Evolutionary conservation across 2,113 vertebrate species (phyloP).

Genomic region (Athene noctua): DNA sequence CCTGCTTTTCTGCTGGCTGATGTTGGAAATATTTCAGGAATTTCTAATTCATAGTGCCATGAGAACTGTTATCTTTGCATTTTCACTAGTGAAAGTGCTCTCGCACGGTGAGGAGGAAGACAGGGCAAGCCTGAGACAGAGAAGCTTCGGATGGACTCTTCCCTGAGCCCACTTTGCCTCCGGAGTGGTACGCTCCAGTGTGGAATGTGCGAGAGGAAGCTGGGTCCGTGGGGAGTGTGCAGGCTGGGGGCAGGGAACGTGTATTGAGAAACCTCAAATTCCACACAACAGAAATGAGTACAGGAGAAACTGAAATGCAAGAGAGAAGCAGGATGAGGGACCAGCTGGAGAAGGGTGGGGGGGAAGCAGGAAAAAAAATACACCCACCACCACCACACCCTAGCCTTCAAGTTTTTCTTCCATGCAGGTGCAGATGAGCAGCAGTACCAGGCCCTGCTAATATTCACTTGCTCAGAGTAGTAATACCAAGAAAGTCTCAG

Average conservation of each 20-base stretch:
- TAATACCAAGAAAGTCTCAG: not conserved
- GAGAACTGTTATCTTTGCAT: conserved; percentile 74
- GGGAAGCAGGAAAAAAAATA: conserved; percentile 8
- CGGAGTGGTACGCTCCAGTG: conserved; percentile 22
- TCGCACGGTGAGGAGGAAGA: not conserved
- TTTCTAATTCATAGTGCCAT: conserved; percentile 77
- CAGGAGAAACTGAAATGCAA: conserved; percentile 56
- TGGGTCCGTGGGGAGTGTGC: conserved; percentile 32
- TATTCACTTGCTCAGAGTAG: not conserved
- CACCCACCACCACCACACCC: conserved; percentile 10
- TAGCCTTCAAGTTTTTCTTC: not conserved
- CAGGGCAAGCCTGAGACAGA: conserved; percentile 6
- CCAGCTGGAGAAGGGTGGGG: conserved; percentile 14
- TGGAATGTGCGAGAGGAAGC: conserved; percentile 76
- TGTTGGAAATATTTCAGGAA: conserved; percentile 79
- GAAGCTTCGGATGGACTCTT: conserved; percentile 64
- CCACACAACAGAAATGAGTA: conserved; percentile 44
- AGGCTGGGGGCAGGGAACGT: conserved; percentile 40
- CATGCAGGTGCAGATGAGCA: conserved; percentile 45
- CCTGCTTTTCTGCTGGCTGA: conserved; percentile 71
- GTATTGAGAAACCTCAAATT: conserved; percentile 64
- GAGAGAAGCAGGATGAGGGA: conserved; percentile 37
- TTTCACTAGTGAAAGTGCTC: conserved; percentile 69
- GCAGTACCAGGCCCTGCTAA: conserved; percentile 4
- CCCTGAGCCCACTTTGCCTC: conserved; percentile 61